These are phyloP conservation scores for Neolamprologus sp. DNA, from an alignment of 2,113 vertebrate species.

Conservation along the genomic window DNA sequence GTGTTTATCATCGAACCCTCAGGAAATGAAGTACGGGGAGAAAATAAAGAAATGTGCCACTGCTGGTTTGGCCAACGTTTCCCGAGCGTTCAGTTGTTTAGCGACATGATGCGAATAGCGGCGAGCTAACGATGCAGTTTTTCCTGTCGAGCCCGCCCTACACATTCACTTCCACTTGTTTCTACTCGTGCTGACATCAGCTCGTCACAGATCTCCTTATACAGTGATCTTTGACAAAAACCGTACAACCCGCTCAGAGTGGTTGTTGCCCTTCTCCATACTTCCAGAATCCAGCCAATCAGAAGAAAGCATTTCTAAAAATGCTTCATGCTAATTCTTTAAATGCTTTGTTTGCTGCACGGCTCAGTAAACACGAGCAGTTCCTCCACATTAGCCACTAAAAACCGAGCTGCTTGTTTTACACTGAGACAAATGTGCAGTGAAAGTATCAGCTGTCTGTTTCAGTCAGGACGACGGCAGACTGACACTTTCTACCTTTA, in stretches of 20 bases:
- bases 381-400: neutral
- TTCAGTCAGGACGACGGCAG: neutral
- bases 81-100: neutral
- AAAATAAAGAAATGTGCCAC: neutral
- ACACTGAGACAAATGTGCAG: neutral
- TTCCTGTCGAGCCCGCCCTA: neutral
- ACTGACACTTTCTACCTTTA: neutral
- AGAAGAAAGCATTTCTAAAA: neutral
- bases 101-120: neutral
- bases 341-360: neutral
- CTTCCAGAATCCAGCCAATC: neutral
- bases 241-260: accelerated
- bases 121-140: neutral
- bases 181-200: neutral
- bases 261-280: neutral
- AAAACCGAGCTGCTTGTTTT: neutral
- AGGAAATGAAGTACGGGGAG: neutral
- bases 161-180: neutral
- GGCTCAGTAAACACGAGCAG: accelerated
- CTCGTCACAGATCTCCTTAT: neutral
- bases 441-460: neutral
- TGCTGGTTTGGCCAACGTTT: neutral
- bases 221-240: neutral
- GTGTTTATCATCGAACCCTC: neutral
- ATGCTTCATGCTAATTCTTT: neutral